Evolutionary conservation across 2,113 vertebrate species (phyloP).

Genomic region (Oostethus manadensis): DNA sequence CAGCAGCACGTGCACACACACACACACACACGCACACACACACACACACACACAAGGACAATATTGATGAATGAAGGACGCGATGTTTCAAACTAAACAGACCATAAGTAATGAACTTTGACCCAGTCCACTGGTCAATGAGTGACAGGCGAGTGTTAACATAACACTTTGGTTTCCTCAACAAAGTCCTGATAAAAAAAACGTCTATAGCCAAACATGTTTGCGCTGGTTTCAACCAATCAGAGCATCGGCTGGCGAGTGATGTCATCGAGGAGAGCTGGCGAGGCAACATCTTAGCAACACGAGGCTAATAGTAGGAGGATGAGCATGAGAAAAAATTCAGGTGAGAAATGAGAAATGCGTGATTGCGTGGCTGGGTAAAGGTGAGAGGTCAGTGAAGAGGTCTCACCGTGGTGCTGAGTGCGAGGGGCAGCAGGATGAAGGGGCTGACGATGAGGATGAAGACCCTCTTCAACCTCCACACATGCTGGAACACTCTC

Average conservation of each 20-base stretch:
- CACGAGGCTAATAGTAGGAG: no score
- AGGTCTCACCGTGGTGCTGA: slow-evolving; percentile 75
- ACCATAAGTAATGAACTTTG: slow-evolving; percentile 1
- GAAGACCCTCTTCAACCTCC: slow-evolving; percentile 56
- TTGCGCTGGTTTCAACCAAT: no score
- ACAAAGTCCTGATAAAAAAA: no score
- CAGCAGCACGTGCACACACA: neutral
- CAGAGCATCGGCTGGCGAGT: no score
- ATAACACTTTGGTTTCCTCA: neutral
- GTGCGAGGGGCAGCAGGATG: slow-evolving; percentile 76
- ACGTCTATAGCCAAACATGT: no score
- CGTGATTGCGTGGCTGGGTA: neutral
- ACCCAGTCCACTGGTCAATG: slow-evolving; percentile 22
- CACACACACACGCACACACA: neutral
- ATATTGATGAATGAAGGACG: slow-evolving; percentile 8
- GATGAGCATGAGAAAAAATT: neutral
- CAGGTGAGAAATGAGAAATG: neutral
- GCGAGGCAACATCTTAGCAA: no score
- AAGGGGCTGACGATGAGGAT: slow-evolving; percentile 76
- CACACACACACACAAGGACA: neutral
- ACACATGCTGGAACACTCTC: slow-evolving; percentile 59
- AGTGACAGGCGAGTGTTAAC: slow-evolving; percentile 26
- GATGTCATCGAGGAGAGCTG: no score
- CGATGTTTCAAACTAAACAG: neutral
- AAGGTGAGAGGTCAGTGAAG: neutral